Base-by-base conservation (phyloP, 2,888 invertebrate species). In the Strigamia maritima region DNA sequence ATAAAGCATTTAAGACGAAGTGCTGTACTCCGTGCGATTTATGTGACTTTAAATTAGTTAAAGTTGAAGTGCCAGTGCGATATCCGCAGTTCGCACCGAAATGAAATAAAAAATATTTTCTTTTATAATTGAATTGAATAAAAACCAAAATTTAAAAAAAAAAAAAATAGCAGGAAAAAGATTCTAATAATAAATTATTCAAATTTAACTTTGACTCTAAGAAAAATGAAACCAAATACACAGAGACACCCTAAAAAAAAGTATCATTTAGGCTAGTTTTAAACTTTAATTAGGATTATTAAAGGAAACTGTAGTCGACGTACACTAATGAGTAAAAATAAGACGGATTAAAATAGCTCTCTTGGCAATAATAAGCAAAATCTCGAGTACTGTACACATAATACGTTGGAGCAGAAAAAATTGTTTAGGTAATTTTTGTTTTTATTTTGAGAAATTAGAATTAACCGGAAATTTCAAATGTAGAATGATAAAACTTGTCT, bases 241-340 rank as follows among this genome's bases (percentile, higher is more conserved):
- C n/a, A n/a, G n/a, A n/a, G n/a, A n/a, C n/a, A n/a, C n/a, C n/a
- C n/a, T n/a, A n/a, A n/a, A 19, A 19, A 19, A 16, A 16, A 60
- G 22, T 60, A 60, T 60, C 24, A 60, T 10, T 60, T 60, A 24
- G n/a, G n/a, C n/a, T n/a, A n/a, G 22, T 19, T 26, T 24, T 26
- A 65, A 7, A 24, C 8, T 7, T 26, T 65, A 65, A 24, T 12
- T 26, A 24, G 24, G 28, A 65, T 24, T 31, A 31, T 65, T 65
- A 65, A 26, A 65, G 22, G 10, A 65, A 65, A 65, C 65, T 60
- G 19, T 60, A 65, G 65, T 65, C 65, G 65, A 65, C n/a, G n/a
- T n/a, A n/a, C 65, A 65, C 26, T 65, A 65, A 65, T 65, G 65
- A 65, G 24, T 65, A 65, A 26, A 65, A 65, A 65, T 26, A 65